phyloP scores from a whole-genome alignment of 2,113 vertebrate species.

The Ailuropoda melanoleuca region DNA sequence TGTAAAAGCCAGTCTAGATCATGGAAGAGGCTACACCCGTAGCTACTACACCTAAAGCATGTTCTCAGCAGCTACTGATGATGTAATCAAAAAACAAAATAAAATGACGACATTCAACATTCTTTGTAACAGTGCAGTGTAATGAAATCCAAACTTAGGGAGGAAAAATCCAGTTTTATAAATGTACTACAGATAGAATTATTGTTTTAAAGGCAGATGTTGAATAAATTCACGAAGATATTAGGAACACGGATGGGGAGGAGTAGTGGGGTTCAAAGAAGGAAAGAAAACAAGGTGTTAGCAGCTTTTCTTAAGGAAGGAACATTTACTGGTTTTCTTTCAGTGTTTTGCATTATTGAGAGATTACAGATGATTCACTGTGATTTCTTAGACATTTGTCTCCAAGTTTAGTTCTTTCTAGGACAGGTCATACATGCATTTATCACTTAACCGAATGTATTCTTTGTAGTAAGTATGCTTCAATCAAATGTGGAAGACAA shows the following conservation, averaged over 20 bases:
- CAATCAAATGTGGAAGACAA: slow-evolving; percentile 11
- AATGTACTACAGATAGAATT: neutral
- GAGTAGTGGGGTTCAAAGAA: neutral
- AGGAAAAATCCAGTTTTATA: neutral
- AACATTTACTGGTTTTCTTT: neutral
- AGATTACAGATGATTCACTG: neutral
- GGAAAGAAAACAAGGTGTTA: neutral
- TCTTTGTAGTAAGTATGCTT: neutral
- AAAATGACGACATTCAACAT: neutral
- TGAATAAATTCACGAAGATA: neutral
- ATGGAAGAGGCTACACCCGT: neutral
- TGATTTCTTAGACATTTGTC: neutral
- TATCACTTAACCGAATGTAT: neutral
- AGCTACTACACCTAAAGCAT: neutral
- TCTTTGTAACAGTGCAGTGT: neutral
- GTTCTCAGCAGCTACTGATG: neutral
- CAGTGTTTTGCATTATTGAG: neutral
- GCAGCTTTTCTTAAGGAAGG: neutral
- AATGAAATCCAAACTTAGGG: neutral
- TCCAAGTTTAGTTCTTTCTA: slow-evolving; percentile 40
- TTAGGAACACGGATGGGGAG: neutral
- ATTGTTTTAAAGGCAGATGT: neutral
- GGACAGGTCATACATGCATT: neutral
- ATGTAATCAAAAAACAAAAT: neutral
- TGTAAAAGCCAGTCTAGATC: neutral